phyloP scores from a whole-genome alignment of 2,113 vertebrate genomes.

The Psittacula cyanocephala region DNA sequence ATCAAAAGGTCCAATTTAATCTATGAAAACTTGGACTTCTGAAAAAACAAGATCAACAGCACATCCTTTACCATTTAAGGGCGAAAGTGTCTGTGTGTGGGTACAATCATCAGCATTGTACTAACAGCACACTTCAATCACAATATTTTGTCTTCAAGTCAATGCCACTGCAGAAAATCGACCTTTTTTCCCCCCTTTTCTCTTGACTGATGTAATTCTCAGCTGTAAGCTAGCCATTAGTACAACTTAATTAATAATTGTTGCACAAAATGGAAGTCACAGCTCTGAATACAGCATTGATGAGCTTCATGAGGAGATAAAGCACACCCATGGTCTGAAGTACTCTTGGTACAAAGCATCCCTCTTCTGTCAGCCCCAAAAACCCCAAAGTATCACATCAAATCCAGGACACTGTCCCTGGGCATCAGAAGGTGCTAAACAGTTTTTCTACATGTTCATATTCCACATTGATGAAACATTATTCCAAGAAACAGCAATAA shows the following conservation, averaged over 20 bases:
- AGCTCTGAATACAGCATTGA: not conserved
- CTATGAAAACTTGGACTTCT: not conserved
- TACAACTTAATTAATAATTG: too few species aligned
- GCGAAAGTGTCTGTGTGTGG: accelerated
- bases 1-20: not conserved
- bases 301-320: not conserved
- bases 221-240: not conserved
- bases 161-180: not conserved
- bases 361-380: not conserved
- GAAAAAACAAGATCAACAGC: not conserved
- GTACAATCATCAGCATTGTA: accelerated
- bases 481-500: not conserved
- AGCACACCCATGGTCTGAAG: too few species aligned
- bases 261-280: not conserved
- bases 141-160: not conserved
- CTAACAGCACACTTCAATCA: not conserved
- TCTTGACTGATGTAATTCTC: not conserved
- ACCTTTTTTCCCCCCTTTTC: accelerated
- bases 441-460: not conserved
- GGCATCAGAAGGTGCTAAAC: accelerated
- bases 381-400: not conserved
- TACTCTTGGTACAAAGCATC: not conserved
- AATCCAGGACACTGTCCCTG: not conserved
- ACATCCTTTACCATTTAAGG: accelerated
- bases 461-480: accelerated